Percentiles rank a stretch among this genome's conserved stretches.
Evolutionary conservation across 2,888 invertebrate genomes (phyloP).

Genomic region (Ametastegia equiseti): DNA sequence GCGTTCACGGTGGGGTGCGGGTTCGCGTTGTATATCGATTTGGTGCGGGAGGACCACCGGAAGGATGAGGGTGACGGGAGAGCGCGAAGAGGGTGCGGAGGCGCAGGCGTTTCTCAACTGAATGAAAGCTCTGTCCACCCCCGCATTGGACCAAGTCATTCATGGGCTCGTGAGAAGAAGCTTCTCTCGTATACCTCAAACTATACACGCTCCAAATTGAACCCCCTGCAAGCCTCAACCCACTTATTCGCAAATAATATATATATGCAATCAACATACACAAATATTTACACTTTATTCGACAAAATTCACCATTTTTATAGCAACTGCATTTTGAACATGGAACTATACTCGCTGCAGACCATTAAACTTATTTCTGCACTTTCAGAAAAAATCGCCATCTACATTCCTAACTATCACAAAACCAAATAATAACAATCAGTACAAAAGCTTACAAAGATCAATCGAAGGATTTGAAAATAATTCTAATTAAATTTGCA

Average conservation of each 20-base stretch:
- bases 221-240: background rate
- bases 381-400: background rate
- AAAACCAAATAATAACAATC: background rate
- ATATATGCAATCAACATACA: conserved; percentile 11
- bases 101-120: conserved; percentile 67
- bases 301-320: background rate
- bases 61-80: conserved; percentile 6
- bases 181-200: conserved; percentile 26
- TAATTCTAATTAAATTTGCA: background rate
- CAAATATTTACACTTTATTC: background rate
- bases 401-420: background rate
- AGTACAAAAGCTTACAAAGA: background rate
- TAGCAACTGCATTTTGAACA: background rate
- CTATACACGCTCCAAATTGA: conserved; percentile 38
- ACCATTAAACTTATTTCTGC: background rate
- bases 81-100: conserved; percentile 33
- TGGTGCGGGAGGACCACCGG: conserved; percentile 40
- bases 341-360: no score
- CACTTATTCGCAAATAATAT: conserved; percentile 14
- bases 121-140: conserved; percentile 67
- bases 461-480: background rate
- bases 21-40: conserved; percentile 45
- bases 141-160: conserved; percentile 62
- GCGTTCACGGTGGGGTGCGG: conserved; percentile 30
- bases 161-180: conserved; percentile 60